phyloP scores from a whole-genome alignment of 2,888 invertebrate genomes.

The Doris montereyensis region DNA sequence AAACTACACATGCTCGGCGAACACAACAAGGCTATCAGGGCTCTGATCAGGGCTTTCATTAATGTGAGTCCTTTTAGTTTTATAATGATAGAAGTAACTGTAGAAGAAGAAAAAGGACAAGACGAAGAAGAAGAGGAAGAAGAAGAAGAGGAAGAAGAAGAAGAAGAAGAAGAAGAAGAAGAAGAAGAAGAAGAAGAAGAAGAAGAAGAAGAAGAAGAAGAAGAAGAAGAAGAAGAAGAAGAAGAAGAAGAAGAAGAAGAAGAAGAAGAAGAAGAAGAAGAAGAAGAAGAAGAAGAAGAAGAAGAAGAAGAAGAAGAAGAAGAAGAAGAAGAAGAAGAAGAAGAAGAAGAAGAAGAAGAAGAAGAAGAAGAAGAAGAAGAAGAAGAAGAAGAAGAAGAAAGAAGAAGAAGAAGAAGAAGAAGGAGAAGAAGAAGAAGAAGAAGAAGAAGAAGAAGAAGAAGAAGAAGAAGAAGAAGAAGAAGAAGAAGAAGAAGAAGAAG shows the following conservation, averaged over 20 bases:
- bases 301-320: not conserved
- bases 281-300: not conserved
- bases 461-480: not conserved
- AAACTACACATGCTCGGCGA: conserved; percentile 55
- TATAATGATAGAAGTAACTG: no score
- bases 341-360: not conserved
- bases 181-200: conserved; percentile 1
- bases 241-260: not conserved
- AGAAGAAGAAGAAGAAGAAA: not conserved
- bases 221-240: no score
- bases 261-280: not conserved
- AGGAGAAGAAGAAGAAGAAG: not conserved
- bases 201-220: not conserved
- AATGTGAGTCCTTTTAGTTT: conserved; percentile 48
- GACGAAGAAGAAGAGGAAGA: not conserved
- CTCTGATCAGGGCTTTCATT: conserved; percentile 56
- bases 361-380: not conserved
- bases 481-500: not conserved
- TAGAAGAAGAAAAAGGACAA: no score
- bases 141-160: conserved; percentile 1
- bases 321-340: not conserved
- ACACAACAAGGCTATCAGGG: conserved; percentile 58
- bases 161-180: conserved; percentile 1
- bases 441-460: conserved; percentile 5
- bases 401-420: not conserved